A percentile compares a stretch with the other conserved stretches of the same genome.
Evolutionary conservation across 2,797 vertebrate genomes (phyloP).

Genomic region (Alauda arvensis): DNA sequence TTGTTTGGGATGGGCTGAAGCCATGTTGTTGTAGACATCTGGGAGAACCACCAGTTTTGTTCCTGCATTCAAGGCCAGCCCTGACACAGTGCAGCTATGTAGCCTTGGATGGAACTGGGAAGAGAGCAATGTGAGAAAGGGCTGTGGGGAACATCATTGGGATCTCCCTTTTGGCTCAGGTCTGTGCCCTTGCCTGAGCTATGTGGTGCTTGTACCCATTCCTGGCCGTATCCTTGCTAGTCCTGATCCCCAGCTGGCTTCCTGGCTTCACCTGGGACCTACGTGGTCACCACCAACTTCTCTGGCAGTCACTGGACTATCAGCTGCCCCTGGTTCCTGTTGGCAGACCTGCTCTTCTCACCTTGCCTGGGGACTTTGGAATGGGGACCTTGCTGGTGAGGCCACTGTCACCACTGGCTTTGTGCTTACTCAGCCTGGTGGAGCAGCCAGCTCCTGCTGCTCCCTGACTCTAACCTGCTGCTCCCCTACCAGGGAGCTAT

Average conservation of each 20-base stretch:
- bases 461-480: not conserved
- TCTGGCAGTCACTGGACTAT: not conserved
- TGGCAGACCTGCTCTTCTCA: not conserved
- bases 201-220: not conserved
- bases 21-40: not conserved
- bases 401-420: not conserved
- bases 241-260: not conserved
- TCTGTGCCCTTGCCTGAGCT: not conserved
- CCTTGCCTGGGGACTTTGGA: not conserved
- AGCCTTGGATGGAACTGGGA: not conserved
- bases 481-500: not conserved
- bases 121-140: not conserved
- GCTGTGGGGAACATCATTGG: not conserved
- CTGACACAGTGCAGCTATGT: not conserved
- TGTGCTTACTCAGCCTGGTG: not conserved
- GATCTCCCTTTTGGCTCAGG: not conserved
- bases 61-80: not conserved
- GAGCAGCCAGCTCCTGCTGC: not conserved
- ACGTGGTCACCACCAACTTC: accelerated
- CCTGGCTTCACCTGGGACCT: not conserved
- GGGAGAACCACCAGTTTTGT: not conserved
- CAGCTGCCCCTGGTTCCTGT: not conserved
- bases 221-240: not conserved
- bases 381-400: not conserved
- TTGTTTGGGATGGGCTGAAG: not conserved